A percentile compares a stretch with the other conserved stretches of the same genome.
phyloP scores from a whole-genome alignment of 2,888 invertebrate genomes.

The Nebria brevicollis region DNA sequence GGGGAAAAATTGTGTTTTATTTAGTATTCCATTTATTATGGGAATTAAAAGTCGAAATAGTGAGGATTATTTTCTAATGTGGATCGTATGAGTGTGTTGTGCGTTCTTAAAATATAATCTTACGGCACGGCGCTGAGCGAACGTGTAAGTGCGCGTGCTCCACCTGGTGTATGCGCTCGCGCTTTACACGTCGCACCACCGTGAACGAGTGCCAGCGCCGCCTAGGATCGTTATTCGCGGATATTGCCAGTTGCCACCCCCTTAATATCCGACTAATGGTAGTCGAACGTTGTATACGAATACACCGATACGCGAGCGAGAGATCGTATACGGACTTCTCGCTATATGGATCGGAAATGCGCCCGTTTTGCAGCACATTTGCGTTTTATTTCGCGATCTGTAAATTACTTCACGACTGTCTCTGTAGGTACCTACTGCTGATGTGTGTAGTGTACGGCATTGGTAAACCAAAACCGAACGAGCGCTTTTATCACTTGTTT shows the following conservation, averaged over 20 bases:
- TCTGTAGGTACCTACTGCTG: not conserved
- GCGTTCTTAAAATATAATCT: not conserved
- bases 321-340: not conserved
- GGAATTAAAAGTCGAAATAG: too few relatives aligned
- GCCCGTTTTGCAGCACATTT: constrained; percentile 34
- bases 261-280: constrained; percentile 60
- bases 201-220: constrained; percentile 51
- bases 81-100: not conserved
- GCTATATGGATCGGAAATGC: constrained; percentile 20
- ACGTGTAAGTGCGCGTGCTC: constrained; percentile 52
- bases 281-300: constrained; percentile 51
- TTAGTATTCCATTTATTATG: too few relatives aligned
- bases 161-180: constrained; percentile 53
- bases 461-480: not conserved
- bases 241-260: constrained; percentile 60
- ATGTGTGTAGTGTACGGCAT: not conserved
- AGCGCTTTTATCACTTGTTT: not conserved
- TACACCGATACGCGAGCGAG: constrained; percentile 25
- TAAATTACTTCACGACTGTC: constrained; percentile 14
- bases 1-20: too few relatives aligned
- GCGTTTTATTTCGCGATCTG: constrained; percentile 30
- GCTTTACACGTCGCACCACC: constrained; percentile 14
- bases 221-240: constrained; percentile 64
- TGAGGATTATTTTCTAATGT: not conserved
- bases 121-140: constrained; percentile 7